A percentile compares a stretch with the other conserved stretches of the same genome.
Conservation (phyloP, 2,797 vertebrate genomes). For the Lophius americanus region DNA sequence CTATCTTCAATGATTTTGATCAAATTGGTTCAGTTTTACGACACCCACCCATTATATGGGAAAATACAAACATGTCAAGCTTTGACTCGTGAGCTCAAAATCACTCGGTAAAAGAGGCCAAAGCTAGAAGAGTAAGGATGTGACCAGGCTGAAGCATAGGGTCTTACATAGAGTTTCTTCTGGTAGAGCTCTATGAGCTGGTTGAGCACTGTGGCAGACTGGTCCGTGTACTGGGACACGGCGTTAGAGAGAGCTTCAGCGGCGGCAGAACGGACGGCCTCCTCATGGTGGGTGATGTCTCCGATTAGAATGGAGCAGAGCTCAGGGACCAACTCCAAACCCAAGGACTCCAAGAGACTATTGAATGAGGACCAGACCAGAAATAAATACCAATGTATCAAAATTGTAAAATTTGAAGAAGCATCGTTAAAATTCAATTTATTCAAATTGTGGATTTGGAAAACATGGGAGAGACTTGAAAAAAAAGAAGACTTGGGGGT, state of each 20-base stretch:
- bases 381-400: neutral
- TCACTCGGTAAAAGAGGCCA: neutral
- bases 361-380: slow-evolving; percentile 2
- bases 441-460: neutral
- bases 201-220: slow-evolving; percentile 88
- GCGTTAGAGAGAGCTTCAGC: slow-evolving; percentile 93
- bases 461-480: neutral
- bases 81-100: neutral
- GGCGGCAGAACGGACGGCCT: slow-evolving; percentile 89
- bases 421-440: neutral
- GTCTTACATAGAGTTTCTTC: slow-evolving; percentile 94
- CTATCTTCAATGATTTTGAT: too few species aligned
- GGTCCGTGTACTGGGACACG: slow-evolving; percentile 87
- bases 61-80: slow-evolving; percentile 2
- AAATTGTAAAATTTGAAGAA: neutral
- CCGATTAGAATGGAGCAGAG: slow-evolving; percentile 92
- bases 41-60: too few species aligned
- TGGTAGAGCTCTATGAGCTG: slow-evolving; percentile 96
- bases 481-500: neutral
- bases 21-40: too few species aligned
- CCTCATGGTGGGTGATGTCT: slow-evolving; percentile 93
- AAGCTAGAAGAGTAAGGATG: neutral
- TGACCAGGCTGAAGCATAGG: neutral
- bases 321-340: slow-evolving; percentile 90
- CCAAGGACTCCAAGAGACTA: slow-evolving; percentile 93